phyloP scores from a whole-genome alignment of 2,113 vertebrate species.

The Cathartes aura region DNA sequence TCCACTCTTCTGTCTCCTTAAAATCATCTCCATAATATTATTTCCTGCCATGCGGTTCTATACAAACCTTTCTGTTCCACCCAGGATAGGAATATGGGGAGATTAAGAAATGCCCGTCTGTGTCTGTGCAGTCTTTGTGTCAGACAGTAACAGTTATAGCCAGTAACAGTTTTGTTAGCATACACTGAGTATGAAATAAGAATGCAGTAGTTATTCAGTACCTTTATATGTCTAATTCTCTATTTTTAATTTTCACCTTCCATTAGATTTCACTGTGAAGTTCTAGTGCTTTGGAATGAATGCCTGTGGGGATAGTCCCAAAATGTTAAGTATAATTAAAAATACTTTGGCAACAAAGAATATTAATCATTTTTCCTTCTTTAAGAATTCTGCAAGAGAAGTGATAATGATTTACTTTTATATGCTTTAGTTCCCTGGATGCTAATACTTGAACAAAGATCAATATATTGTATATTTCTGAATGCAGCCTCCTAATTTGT shows the following conservation, averaged over 20 bases:
- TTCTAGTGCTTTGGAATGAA: neutral
- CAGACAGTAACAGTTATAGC: neutral
- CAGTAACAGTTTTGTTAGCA: neutral
- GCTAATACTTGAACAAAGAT: neutral
- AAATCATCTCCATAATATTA: neutral
- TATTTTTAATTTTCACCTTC: neutral
- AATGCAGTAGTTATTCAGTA: neutral
- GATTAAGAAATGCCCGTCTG: rapidly evolving
- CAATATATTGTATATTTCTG: neutral
- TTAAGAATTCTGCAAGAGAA: neutral
- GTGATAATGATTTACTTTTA: neutral
- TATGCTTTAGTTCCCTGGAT: neutral
- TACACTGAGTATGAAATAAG: neutral
- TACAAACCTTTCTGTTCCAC: neutral
- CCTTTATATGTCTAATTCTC: neutral
- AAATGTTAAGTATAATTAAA: neutral
- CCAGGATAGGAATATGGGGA: neutral
- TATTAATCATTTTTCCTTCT: neutral
- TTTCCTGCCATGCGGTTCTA: neutral
- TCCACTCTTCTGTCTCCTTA: neutral
- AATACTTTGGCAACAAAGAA: neutral
- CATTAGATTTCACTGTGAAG: neutral
- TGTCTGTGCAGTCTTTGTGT: neutral
- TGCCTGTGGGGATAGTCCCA: neutral
- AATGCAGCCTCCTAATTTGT: neutral